Evolutionary conservation across 2,888 invertebrate species (phyloP).

Genomic region (Palloptera scutellata): DNA sequence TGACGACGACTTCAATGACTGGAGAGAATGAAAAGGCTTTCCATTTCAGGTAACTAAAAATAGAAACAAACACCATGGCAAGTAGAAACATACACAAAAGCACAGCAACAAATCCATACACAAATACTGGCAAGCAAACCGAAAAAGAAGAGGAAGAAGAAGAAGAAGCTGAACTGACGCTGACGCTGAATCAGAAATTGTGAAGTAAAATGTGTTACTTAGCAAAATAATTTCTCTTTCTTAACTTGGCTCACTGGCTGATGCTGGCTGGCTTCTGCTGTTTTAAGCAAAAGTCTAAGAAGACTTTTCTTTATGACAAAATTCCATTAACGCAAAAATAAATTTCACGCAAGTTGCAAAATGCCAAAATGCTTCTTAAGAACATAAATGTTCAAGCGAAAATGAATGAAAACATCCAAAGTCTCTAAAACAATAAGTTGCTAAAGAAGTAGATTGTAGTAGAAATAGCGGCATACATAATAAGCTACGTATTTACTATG

Average conservation of each 20-base stretch:
- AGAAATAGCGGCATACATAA: no score
- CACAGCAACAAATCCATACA: background rate
- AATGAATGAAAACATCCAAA: no score
- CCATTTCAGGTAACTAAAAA: conserved; percentile 14
- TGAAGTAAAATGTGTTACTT: background rate
- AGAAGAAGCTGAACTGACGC: background rate
- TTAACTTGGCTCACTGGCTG: no score
- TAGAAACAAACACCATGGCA: background rate
- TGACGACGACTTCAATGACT: background rate
- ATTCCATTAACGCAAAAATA: conserved; percentile 33
- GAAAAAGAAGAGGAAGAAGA: background rate
- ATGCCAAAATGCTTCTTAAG: background rate
- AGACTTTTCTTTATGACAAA: conserved; percentile 33
- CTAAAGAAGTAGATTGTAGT: no score
- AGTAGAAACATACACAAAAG: background rate
- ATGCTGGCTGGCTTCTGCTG: no score
- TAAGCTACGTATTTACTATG: no score
- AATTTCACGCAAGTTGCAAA: conserved; percentile 19
- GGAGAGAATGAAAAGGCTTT: conserved; percentile 8
- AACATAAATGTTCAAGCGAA: no score
- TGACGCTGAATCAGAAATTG: background rate
- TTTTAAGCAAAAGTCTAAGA: no score
- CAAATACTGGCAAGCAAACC: background rate
- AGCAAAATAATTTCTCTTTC: background rate
- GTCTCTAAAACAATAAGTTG: no score